Base-by-base conservation (phyloP, 2,797 vertebrate species). In the Tragopan temminckii region DNA sequence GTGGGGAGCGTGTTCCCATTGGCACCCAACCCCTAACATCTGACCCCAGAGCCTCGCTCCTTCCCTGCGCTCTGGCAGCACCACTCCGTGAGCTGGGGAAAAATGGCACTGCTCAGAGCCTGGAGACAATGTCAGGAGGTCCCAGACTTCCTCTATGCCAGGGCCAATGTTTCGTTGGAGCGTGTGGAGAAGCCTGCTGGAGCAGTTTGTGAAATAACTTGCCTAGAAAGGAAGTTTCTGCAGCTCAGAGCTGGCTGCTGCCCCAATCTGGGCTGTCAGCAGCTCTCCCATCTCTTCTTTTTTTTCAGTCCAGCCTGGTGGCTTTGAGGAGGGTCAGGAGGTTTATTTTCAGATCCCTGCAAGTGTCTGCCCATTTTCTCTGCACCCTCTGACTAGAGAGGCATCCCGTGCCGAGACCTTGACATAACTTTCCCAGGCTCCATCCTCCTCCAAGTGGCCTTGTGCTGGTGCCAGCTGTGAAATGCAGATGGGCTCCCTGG, bases 221-320 rank as follows among this genome's bases (percentile, higher is more conserved):
- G 95, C 96, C 95, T 96, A 95, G 92, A 96, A 96, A 96, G 95
- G 96, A 96, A 96, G 90, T 96, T 95, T 96, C 91, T 95, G 76
- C 59, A 55, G 87, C 93, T 95, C 48, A 45, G 52, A 83, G 72
- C 92, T 96, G 96, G 96, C 94, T 96, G 62, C 46, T 87, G 66
- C 94, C 87, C 92, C 94, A 91, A 1, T 88, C 82, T 2, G 9
- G 95, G 94, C 68, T 53, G 29, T 53, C 52, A n/a, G 52, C 36
- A 53, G 50, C 48, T 17, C 50, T 70, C 68, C 29, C 50, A n/a
- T 70, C 23, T 27, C 27, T 52, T 53, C 67, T 48, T 93, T 93
- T 93, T 86, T 71, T 90, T 83, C 78, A 93, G 80, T 85, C 35
- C 72, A 71, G 35, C 31, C 71, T 40, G 84, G 83, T 63, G 79